Evolutionary conservation across 2,888 invertebrate species (phyloP), one percentile per base, ranked within the genome.

Genomic region (Dryocosmus kuriphilus): DNA sequence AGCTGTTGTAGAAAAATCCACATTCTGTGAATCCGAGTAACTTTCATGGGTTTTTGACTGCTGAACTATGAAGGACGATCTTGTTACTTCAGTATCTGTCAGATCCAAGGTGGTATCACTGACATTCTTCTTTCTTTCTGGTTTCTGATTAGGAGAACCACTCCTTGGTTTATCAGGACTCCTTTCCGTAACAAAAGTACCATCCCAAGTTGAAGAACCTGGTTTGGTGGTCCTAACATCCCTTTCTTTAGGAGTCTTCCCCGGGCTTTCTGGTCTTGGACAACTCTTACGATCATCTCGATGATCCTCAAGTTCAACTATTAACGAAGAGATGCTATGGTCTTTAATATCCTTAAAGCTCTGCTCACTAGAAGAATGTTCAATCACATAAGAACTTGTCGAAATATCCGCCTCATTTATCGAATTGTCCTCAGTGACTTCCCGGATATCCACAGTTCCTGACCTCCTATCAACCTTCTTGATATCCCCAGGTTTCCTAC

Each of bases 391-490:
- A 1, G 90, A 88, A 5, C 88, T 84, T 2, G 85, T 86, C 0
- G 85, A 82, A 2, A 88, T 74, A 46, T 90, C 90, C 0, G 88
- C 87, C 55, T 90, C 90, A 77, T 91, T 90, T n/a, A 90, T 88
- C 73, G 89, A 86, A 71, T 88, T 81, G 24, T 90, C 90, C 22
- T 89, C 88, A 8, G 86, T 88, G 2, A 89, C 84, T 27, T 90
- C 89, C 19, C 85, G 84, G 22, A 90, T 89, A 46, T 89, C 89
- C 0, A 89, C 63, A 4, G 80, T 80, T n/a, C 82, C 81, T 19
- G 80, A 80, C 30, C 82, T 82, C 9, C 76, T 82, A 27, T 85
- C 82, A 41, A 79, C 73, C 14, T 77, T 77, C 14, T 76, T 81
- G 3, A 77, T 65, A 55, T 84, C 81, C 6, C 62, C 63, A 5